Conservation (phyloP, 2,113 vertebrate genomes). For the Nothoprocta pentlandii region DNA sequence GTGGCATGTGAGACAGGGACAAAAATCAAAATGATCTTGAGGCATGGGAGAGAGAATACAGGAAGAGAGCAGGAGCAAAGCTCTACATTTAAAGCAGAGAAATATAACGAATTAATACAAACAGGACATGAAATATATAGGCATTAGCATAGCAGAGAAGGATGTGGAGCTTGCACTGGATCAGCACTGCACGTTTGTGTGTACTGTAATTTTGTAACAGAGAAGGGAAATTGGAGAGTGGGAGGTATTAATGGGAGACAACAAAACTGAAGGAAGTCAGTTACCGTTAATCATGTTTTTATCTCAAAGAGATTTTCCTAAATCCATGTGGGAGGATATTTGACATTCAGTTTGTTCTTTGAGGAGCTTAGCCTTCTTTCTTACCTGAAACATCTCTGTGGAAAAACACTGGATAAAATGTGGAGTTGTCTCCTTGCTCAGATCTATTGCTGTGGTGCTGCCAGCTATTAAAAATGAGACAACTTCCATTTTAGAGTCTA, state of each 20-base stretch:
- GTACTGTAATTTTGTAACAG: not conserved
- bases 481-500: not conserved
- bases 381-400: not conserved
- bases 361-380: not conserved
- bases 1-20: not conserved
- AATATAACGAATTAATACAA: not conserved
- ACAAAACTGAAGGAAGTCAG: not conserved
- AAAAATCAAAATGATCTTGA: conserved; percentile 16
- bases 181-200: not conserved
- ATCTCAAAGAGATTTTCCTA: not conserved
- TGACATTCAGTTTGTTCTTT: not conserved
- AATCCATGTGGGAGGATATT: not conserved
- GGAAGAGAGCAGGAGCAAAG: not conserved
- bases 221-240: not conserved
- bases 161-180: not conserved
- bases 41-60: fast-evolving
- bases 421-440: not conserved
- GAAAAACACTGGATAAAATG: not conserved
- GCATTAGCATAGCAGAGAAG: not conserved
- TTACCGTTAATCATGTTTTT: not conserved
- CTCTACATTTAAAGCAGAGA: not conserved
- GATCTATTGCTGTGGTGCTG: not conserved
- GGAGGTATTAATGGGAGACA: not conserved
- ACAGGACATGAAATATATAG: not conserved
- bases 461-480: not conserved